Base-by-base conservation (phyloP, 1,140 invertebrate species). In the Lerema accius region DNA sequence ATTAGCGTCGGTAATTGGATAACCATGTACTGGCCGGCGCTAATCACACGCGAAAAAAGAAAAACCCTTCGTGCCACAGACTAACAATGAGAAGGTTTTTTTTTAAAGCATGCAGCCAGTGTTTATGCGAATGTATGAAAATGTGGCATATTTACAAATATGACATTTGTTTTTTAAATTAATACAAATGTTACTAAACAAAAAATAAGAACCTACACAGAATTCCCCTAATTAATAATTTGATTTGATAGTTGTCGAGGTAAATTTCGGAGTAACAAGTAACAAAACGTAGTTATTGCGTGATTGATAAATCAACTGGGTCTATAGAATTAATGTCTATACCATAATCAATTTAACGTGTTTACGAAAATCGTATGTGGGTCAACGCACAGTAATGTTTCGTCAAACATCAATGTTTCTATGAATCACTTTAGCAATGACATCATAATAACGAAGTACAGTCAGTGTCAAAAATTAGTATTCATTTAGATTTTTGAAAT, bases 391-490 rank as follows among this genome's bases (percentile, higher is more conserved):
- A 42, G 16, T 26, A 55, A 14, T 28, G 7, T 42, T 55, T 55
- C 39, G 51, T 43, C 37, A 55, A 37, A 55, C 39, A 55, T 55
- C 19, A 17, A 55, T 42, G 42, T 17, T 55, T 42, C 37, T 39
- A 28, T 55, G 51, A 55, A 43, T 55, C 51, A 55, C 50, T 53
- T 19, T 26, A 23, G 2, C 15, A 55, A 10, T 55, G 51, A 55
- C 42, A 55, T 55, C 51, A 42, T 55, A 55, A 55, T 55, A 32
- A 4, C 19, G 50, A 40, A 40, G 14, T 53, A 53, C 50, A 53
- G 35, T 53, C 16, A 13, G 19, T 16, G 14, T 0, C 5, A 19
- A 40, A 53, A 53, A n/a, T n/a, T n/a, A n/a, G n/a, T n/a, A 37
- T 14, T 16, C 13, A 14, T 42, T 23, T 23, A 23, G 19, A 23